phyloP scores from a whole-genome alignment of 2,888 invertebrate genomes.

The Heliconius cydno region DNA sequence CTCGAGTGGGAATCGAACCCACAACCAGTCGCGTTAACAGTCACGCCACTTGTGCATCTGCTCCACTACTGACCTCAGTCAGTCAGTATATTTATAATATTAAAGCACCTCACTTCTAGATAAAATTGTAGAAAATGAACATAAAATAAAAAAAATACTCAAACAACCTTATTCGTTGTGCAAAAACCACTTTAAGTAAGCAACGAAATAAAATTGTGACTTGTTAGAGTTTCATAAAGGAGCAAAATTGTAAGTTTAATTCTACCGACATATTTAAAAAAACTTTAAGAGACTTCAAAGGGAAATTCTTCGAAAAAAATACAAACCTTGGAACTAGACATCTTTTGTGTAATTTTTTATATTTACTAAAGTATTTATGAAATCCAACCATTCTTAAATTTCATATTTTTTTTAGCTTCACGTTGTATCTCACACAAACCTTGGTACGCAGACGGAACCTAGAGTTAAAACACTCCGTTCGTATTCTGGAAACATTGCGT shows the following conservation, averaged over 20 bases:
- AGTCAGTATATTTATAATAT: no score
- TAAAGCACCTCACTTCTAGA: neutral
- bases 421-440: no score
- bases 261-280: slow-evolving; percentile 10
- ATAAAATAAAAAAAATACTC: neutral
- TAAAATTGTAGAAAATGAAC: neutral
- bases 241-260: slow-evolving; percentile 13
- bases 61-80: no score
- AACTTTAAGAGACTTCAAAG: slow-evolving; percentile 14
- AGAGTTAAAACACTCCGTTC: no score
- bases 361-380: neutral
- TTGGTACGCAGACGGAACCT: no score
- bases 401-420: neutral
- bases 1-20: no score
- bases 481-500: no score
- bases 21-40: no score
- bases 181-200: slow-evolving; percentile 14
- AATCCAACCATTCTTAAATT: neutral
- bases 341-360: neutral
- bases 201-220: slow-evolving; percentile 9
- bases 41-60: no score
- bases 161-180: neutral
- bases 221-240: slow-evolving; percentile 10
- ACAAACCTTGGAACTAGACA: neutral
- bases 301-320: slow-evolving; percentile 1